Base-by-base conservation (phyloP, 2,888 invertebrate genomes). In the Hyposoter dolosus region DNA sequence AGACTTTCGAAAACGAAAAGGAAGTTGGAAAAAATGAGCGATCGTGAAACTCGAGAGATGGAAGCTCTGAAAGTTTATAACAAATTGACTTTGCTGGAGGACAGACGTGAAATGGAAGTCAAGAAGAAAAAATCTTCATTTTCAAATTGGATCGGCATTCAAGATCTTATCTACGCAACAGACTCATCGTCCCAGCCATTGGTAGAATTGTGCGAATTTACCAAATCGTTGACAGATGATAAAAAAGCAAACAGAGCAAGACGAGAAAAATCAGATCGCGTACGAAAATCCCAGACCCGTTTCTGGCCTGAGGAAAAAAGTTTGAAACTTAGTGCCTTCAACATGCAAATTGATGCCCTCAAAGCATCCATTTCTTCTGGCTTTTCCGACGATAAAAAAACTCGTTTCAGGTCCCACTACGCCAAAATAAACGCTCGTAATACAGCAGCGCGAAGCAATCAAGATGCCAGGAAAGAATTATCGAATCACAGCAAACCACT, bases 1-100 rank as follows among this genome's bases (percentile, higher is more conserved):
- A 80, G 50, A 12, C 75, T 75, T 10, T 40, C 75, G 6, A 79
- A 45, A 72, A 56, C 23, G 9, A 63, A 53, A 43, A 79, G 71
- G 10, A 71, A 7, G 0, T 15, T 3, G 43, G 80, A 88, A 47
- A 85, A 56, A 7, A 7, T 32, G 0, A 80, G 79, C 43, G 88
- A 90, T 6, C 84, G 83, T 7, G 88, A 90, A 65, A 85, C 88
- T 9, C 82, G 80, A 10, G 89, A 90, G 15, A 84, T 91, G 85
- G 86, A 84, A 47, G 90, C 90, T 28, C 79, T 91, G 23, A 89
- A 80, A 76, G 86, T 85, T 19, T 91, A 90, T 78, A 91, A 92
- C 69, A 87, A 86, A 56, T 76, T 88, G 4, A 92, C 91, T 0
- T 68, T 92, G 43, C 17, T 87, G 5, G 81, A 87, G 47, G 82